A percentile compares a stretch with the other conserved stretches of the same genome.
Conservation (phyloP, 2,888 invertebrate species). For the Deroplatys truncata region DNA sequence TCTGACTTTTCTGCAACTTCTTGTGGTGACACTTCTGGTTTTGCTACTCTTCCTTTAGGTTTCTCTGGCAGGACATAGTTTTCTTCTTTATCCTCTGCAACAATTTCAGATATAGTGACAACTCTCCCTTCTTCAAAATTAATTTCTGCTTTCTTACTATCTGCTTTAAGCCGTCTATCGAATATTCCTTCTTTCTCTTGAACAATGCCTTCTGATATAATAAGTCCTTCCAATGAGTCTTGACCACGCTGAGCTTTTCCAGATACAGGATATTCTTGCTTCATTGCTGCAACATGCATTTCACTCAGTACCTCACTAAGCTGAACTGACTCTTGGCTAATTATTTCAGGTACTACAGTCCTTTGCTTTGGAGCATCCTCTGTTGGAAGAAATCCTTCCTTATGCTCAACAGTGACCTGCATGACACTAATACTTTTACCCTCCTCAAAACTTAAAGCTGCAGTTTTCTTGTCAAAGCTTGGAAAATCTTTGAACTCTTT, state of each 20-base stretch:
- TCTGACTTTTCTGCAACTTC: conserved; percentile 37
- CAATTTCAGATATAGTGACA: conserved; percentile 34
- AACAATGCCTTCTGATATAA: conserved; percentile 28
- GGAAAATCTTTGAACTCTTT: conserved; percentile 39
- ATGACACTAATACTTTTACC: conserved; percentile 44
- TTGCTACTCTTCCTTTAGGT: conserved; percentile 34
- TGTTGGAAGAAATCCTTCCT: conserved; percentile 44
- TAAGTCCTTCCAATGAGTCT: conserved; percentile 25
- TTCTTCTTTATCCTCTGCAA: conserved; percentile 33
- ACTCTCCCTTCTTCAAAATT: conserved; percentile 36
- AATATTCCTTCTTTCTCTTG: conserved; percentile 41
- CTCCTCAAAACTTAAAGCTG: conserved; percentile 44
- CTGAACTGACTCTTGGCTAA: conserved; percentile 36
- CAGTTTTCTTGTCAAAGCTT: conserved; percentile 41
- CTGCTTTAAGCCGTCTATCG: conserved; percentile 33
- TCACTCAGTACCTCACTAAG: conserved; percentile 35
- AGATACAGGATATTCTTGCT: conserved; percentile 18
- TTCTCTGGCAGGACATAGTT: conserved; percentile 31
- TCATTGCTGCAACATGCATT: conserved; percentile 25
- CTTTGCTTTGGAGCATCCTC: conserved; percentile 33
- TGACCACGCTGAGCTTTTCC: conserved; percentile 28
- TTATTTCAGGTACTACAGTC: conserved; percentile 34
- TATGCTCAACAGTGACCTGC: conserved; percentile 46
- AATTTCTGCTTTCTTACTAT: conserved; percentile 33
- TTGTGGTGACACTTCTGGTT: conserved; percentile 33